Evolutionary conservation across 2,888 invertebrate species (phyloP).

Genomic region (Tigriopus californicus): DNA sequence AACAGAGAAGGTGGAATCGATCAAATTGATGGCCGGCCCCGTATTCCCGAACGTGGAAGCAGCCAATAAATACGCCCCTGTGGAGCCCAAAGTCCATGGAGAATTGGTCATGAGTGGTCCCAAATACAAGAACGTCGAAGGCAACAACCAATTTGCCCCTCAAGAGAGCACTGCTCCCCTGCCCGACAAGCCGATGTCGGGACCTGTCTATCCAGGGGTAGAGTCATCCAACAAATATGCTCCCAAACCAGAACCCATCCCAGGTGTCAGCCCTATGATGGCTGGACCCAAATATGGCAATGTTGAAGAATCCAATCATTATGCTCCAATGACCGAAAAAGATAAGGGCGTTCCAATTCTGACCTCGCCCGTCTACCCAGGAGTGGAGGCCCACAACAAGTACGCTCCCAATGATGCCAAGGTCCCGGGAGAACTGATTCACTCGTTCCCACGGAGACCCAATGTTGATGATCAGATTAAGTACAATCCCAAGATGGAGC

Average conservation of each 20-base stretch:
- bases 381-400: slow-evolving; percentile 6
- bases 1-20: background rate
- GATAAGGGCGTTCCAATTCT: background rate
- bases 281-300: slow-evolving; percentile 11
- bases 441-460: background rate
- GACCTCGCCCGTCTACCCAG: slow-evolving; percentile 9
- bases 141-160: slow-evolving; percentile 4
- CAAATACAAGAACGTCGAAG: background rate
- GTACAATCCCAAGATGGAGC: slow-evolving; percentile 2
- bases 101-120: slow-evolving; percentile 13
- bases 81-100: background rate
- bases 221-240: slow-evolving; percentile 4
- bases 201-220: slow-evolving; percentile 13
- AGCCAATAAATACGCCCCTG: slow-evolving; percentile 7
- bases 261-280: background rate
- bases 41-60: slow-evolving; percentile 7
- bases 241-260: background rate
- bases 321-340: background rate
- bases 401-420: slow-evolving; percentile 3
- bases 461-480: slow-evolving; percentile 8
- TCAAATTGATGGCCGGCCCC: slow-evolving; percentile 1
- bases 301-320: slow-evolving; percentile 2
- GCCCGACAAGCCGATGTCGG: background rate
- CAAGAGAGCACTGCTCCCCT: background rate
- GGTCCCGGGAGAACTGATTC: slow-evolving; percentile 5